Percentiles rank a stretch among this genome's conserved stretches.
Evolutionary conservation across 53 echinoderm and acorn worm genomes (phyloP).

Genomic region (Echinometra lucunter): DNA sequence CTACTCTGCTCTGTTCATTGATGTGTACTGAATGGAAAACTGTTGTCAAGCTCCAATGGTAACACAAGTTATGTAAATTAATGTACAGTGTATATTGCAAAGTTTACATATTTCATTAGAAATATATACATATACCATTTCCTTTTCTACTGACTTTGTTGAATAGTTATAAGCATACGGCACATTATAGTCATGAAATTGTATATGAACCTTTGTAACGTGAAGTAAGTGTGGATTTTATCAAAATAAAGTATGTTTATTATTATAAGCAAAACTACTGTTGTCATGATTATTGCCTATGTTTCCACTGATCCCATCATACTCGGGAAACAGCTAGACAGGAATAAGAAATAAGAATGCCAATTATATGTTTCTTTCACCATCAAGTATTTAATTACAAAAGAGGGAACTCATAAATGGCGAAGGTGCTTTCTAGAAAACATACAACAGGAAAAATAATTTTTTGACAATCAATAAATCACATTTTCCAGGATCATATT

Average conservation of each 20-base stretch:
- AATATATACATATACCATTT: neutral
- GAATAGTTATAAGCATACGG: neutral
- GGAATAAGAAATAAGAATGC: neutral
- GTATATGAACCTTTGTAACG: slow-evolving; percentile 43
- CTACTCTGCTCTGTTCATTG: no score
- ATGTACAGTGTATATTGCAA: slow-evolving; percentile 46
- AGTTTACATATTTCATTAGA: slow-evolving; percentile 36
- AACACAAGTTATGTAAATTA: neutral
- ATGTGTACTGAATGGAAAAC: neutral
- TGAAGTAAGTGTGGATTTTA: slow-evolving; percentile 53
- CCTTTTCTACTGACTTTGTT: slow-evolving; percentile 48
- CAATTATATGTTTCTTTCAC: neutral
- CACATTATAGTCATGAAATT: slow-evolving; percentile 25
- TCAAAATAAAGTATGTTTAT: slow-evolving; percentile 51
- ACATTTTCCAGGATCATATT: neutral
- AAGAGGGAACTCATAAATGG: neutral
- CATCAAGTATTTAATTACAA: slow-evolving; percentile 16
- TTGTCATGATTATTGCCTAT: neutral
- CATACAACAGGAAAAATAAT: slow-evolving; percentile 6
- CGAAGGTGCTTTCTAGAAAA: slow-evolving; percentile 19
- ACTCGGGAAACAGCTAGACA: neutral
- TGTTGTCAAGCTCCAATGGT: neutral
- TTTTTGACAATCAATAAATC: neutral
- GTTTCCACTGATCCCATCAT: no score
- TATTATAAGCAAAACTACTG: no score